Evolutionary conservation across 2,797 vertebrate species (phyloP), one percentile per base, ranked within the genome.

Genomic region (Sebastes minor): DNA sequence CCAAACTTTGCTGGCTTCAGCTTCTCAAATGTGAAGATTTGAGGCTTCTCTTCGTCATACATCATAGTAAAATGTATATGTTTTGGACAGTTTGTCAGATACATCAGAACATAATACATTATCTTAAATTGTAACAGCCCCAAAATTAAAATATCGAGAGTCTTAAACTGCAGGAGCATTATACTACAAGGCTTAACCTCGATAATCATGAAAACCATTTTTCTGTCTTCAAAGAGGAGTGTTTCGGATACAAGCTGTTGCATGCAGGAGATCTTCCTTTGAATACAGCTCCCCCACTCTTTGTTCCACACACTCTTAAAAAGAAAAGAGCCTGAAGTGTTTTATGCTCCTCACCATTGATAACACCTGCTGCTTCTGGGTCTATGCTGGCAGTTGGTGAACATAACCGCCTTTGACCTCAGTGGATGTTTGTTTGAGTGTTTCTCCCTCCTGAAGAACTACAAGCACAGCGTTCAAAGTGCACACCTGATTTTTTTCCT

Each of bases 401-500:
- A 52, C 28, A 7, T 64, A 27, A 33, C 33, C 49, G 33, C 73
- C 59, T 82, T 78, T 67, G 81, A 81, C 85, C 74, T 80, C 22
- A 3, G 4, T 55, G n/a, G 16, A 23, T 71, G 72, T 84, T 72
- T 75, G 33, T 32, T 32, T 32, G 30, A 22, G 20, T 25, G 30
- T 74, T 67, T 80, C 18, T 52, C 25, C 16, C 56, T n/a, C 42
- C 46, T 14, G 5, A 35, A 67, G 71, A 82, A 79, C 46, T 70
- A 69, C 62, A 63, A n/a, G 59, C 52, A 22, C 35, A 28, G n/a
- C 0, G 18, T 57, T 83, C 62, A 59, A 35, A 23, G 18, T n/a
- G 74, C 74, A 89, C 78, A 88, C 80, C 89, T 86, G 88, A 80
- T 81, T 73, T 65, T 65, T 67, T 25, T 18, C 65, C 68, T 60